Evolutionary conservation across 2,113 vertebrate species (phyloP).

Genomic region (Isurus oxyrinchus): DNA sequence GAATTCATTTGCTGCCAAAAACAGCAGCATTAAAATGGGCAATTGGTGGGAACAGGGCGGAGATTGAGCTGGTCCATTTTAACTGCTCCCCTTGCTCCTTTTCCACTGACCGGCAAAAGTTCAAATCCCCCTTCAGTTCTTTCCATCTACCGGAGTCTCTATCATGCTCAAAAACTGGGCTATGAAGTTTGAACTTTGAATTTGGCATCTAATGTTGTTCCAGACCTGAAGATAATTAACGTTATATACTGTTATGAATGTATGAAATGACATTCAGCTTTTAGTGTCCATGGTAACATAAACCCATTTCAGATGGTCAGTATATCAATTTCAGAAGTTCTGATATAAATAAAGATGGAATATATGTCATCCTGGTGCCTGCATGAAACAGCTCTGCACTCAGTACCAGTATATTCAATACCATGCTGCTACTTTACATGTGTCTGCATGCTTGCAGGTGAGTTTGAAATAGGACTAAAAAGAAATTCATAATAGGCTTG

Average conservation of each 20-base stretch:
- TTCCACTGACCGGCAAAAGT: no score
- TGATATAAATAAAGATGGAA: background rate
- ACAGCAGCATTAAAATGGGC: background rate
- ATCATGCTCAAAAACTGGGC: background rate
- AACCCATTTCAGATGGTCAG: background rate
- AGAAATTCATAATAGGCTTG: background rate
- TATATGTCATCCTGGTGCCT: background rate
- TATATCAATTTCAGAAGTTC: background rate
- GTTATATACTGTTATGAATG: background rate
- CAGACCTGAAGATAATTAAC: background rate
- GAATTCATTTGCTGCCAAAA: background rate
- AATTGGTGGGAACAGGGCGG: background rate
- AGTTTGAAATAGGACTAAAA: background rate
- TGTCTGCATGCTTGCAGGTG: background rate
- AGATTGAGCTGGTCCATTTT: background rate
- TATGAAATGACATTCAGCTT: background rate
- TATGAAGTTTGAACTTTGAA: background rate
- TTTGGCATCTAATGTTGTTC: background rate
- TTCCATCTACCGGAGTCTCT: background rate
- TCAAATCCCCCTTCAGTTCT: background rate
- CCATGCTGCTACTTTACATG: background rate
- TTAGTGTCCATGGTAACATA: slow-evolving; percentile 34
- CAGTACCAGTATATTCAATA: background rate
- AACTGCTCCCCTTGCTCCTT: background rate
- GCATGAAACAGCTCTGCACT: no score